Percentiles rank a stretch among this genome's conserved stretches.
Conservation (phyloP, 2,113 vertebrate species). For the Seriola rivoliana region DNA sequence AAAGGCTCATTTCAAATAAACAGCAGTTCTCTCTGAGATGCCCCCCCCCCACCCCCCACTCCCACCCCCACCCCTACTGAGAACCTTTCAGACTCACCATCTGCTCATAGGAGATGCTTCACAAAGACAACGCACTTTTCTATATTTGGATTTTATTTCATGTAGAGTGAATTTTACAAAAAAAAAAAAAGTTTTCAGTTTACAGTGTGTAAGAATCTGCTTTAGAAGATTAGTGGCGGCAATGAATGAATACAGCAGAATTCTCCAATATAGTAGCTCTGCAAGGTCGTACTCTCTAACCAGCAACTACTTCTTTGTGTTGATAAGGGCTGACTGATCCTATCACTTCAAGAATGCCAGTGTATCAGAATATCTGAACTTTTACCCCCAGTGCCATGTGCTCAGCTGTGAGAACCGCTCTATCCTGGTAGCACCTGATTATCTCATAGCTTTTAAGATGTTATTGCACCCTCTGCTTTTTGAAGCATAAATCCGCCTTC, state of each 20-base stretch:
- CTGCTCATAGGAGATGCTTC: conserved; percentile 60
- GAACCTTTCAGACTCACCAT: conserved; percentile 71
- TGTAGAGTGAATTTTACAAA: conserved; percentile 3
- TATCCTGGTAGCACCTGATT: conserved; percentile 60
- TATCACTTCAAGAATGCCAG: conserved; percentile 81
- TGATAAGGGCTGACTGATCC: conserved; percentile 79
- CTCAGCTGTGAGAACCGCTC: conserved; percentile 46
- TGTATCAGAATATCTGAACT: conserved; percentile 83
- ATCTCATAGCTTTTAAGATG: conserved; percentile 53
- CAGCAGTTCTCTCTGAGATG: conserved; percentile 75
- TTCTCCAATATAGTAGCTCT: background rate
- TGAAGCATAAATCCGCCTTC: conserved; percentile 56
- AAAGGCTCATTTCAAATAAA: conserved; percentile 85
- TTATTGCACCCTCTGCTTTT: conserved; percentile 55
- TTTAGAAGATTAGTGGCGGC: background rate
- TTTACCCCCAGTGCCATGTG: conserved; percentile 65
- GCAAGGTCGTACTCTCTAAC: conserved; percentile 31
- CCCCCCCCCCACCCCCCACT: background rate
- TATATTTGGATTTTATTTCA: conserved; percentile 45
- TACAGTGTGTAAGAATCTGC: background rate
- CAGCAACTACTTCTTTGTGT: conserved; percentile 66
- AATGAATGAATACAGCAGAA: conserved; percentile 16
- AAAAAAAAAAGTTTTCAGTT: background rate
- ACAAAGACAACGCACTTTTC: conserved; percentile 43
- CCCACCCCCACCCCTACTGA: conserved; percentile 48